Base-by-base conservation (phyloP, 2,113 vertebrate species). In the Uria lomvia region DNA sequence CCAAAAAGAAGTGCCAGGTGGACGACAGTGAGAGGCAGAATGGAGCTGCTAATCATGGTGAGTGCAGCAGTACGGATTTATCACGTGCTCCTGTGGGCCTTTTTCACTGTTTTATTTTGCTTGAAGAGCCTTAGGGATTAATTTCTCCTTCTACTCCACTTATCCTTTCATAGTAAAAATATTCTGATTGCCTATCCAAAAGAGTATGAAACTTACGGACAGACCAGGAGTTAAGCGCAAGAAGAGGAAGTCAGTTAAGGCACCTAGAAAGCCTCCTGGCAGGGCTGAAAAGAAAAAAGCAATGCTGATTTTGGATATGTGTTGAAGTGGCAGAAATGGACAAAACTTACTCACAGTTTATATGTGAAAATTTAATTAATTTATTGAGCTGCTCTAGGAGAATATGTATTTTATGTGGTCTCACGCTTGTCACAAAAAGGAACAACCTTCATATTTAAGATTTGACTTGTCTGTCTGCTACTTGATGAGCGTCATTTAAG, bases 1-100 rank as follows among this genome's bases (percentile, higher is more conserved):
- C 99, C 86, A 99, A 99, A 98, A 99, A 99, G 98, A 99, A 99
- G 97, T 99, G 99, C 96, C 99, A 99, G 88, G 99, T 99, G 86
- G 99, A 99, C 90, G 99, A 99, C 93, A 98, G 98, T 14, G 99
- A 99, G 97, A 98, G 98, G 90, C 98, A 99, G 84, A 99, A 99
- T 32, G 99, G 99, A 77, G 98, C 99, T 23, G 98, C 98, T 74
- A 99, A 98, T 91, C 98, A 98, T 6, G 99, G 99, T 99, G 96
- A 98, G 98, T 98, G 12, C 38, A 58, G 20, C 14, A 52, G 38
- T 71, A 12, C 27, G 53, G 18, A 49, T 60, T 68, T 87, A 40
- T 76, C 22, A 38, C 11, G 14, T 66, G 2, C 38, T 66, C 34
- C 50, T 52, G 17, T 50, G 15, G n/a, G 5, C 11, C 27, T 63